Percentiles rank a stretch among this genome's conserved stretches.
phyloP scores from a whole-genome alignment of 2,888 invertebrate genomes.

The Escarpia spicata region DNA sequence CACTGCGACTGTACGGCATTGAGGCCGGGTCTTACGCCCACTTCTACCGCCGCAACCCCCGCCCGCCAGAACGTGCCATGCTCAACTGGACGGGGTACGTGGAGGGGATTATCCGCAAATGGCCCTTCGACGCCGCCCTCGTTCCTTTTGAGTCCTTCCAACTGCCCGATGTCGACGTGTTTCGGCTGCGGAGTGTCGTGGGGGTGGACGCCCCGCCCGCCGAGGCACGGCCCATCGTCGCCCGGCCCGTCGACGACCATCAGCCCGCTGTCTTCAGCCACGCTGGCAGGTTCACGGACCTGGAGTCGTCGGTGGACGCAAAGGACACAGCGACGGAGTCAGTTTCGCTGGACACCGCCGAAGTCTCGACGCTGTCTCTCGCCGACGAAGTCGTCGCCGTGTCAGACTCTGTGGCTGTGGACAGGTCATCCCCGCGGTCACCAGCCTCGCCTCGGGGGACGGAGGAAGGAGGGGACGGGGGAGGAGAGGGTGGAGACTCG shows the following conservation, averaged over 20 bases:
- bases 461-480: not conserved
- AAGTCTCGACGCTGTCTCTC: not conserved
- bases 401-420: not conserved
- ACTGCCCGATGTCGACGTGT: not conserved
- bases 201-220: not conserved
- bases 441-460: not conserved
- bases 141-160: constrained; percentile 21
- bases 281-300: not conserved
- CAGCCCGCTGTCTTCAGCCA: not conserved
- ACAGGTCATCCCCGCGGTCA: not conserved
- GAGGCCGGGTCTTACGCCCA: constrained; percentile 26
- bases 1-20: constrained; percentile 28
- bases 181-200: not conserved
- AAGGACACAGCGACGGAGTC: not conserved
- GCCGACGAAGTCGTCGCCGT: not conserved
- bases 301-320: not conserved
- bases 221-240: no score
- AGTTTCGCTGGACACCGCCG: not conserved
- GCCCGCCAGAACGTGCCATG: constrained; percentile 25
- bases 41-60: constrained; percentile 30
- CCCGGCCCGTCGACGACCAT: not conserved
- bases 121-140: not conserved
- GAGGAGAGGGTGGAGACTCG: not conserved
- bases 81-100: constrained; percentile 32
- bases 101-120: constrained; percentile 21